Conservation (phyloP, 2,113 vertebrate species). For the Morone chrysops region DNA sequence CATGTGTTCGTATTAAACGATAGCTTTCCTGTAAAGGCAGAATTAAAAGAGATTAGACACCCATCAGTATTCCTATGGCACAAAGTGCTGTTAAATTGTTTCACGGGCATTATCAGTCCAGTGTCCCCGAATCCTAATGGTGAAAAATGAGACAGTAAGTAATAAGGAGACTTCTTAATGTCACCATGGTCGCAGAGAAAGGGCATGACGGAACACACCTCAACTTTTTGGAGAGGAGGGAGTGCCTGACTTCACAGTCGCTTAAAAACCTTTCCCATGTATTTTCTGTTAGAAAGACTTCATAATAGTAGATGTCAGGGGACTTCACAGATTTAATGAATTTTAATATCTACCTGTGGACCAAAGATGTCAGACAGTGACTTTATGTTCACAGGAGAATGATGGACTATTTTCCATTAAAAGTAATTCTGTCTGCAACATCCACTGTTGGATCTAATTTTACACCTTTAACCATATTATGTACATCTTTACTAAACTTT, state of each 20-base stretch:
- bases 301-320: neutral
- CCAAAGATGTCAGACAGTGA: neutral
- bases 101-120: conserved; percentile 55
- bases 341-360: conserved; percentile 21
- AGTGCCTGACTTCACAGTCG: neutral
- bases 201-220: conserved; percentile 3
- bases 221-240: neutral
- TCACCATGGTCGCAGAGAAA: conserved; percentile 25
- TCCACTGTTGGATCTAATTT: neutral
- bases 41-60: conserved; percentile 61
- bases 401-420: neutral
- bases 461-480: neutral
- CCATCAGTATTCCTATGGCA: conserved; percentile 61
- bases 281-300: conserved; percentile 19
- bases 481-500: neutral
- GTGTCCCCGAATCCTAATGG: conserved; percentile 60
- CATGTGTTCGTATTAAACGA: conserved; percentile 35
- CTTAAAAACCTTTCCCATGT: conserved; percentile 10
- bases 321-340: conserved; percentile 16
- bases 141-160: conserved; percentile 55
- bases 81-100: conserved; percentile 62
- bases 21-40: conserved; percentile 36
- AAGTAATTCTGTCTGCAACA: neutral
- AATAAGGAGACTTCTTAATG: conserved; percentile 51
- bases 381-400: neutral